Conservation (phyloP, 2,113 vertebrate species). For the Nycticorax nycticorax region DNA sequence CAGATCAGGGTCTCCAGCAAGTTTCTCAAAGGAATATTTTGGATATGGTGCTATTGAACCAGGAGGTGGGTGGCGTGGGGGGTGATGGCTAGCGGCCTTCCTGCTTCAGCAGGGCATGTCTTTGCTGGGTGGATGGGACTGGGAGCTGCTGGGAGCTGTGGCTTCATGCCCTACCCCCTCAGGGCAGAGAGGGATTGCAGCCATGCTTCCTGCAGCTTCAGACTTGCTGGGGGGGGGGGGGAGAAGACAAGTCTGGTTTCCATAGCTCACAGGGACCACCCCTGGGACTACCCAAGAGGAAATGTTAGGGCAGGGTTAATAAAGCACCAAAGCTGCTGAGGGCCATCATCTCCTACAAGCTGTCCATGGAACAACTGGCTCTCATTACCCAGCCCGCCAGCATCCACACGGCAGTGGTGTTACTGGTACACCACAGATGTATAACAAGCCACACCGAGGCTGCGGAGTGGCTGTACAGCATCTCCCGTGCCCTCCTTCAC, state of each 20-base stretch:
- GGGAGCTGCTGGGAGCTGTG: not conserved
- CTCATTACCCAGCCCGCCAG: not conserved
- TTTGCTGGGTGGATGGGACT: not conserved
- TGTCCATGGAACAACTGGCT: not conserved
- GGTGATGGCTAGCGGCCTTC: not conserved
- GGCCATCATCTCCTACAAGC: not conserved
- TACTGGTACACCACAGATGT: not conserved
- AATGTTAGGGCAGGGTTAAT: accelerated
- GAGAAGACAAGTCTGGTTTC: not conserved
- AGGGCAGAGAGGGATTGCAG: not conserved
- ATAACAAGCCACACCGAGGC: accelerated
- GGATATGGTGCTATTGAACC: not conserved
- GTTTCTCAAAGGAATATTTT: not conserved
- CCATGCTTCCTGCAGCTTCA: not conserved
- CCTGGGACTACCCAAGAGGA: not conserved
- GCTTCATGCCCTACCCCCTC: accelerated
- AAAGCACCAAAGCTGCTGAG: not conserved
- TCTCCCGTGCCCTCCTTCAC: accelerated
- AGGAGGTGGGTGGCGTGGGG: not conserved
- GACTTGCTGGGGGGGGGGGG: not conserved
- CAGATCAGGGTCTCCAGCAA: not conserved
- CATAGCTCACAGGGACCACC: not conserved
- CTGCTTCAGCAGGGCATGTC: not conserved
- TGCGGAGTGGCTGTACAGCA: not conserved
- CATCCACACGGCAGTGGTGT: accelerated